These are phyloP conservation scores for Pterophyllum scalare DNA, from an alignment of 2,113 vertebrate species.

Conservation along the genomic window DNA sequence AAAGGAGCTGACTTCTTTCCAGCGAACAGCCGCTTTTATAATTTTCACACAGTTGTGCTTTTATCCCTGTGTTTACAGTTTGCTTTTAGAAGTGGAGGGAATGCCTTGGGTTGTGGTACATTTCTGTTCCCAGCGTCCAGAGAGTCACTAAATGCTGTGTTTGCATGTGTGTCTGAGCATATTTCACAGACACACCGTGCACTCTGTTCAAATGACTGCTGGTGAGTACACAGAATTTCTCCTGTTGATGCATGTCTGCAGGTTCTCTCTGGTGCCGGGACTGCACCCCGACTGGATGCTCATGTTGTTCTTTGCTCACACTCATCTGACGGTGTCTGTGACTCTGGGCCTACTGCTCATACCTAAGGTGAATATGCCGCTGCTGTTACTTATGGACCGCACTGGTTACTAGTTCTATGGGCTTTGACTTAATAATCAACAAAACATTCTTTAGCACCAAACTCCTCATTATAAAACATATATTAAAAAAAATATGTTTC, in stretches of 20 bases:
- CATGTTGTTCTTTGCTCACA: conserved; percentile 95
- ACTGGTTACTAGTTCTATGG: background rate
- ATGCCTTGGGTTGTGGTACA: background rate
- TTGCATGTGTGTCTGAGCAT: background rate
- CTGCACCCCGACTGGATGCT: conserved; percentile 98
- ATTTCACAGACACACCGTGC: background rate
- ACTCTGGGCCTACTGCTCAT: conserved; percentile 92
- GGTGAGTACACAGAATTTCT: background rate
- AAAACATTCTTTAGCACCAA: background rate
- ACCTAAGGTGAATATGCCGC: conserved; percentile 88
- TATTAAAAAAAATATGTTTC: background rate
- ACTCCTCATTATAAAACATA: background rate
- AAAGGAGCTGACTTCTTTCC: background rate
- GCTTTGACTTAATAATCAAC: background rate
- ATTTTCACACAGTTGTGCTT: background rate
- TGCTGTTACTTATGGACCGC: background rate
- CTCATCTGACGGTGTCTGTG: conserved; percentile 96
- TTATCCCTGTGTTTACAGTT: conserved; percentile 11
- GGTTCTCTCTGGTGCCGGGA: conserved; percentile 90
- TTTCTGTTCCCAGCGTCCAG: conserved; percentile 8
- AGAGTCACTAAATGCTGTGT: conserved; percentile 6
- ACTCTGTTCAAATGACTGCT: background rate
- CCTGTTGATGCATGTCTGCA: conserved; percentile 61
- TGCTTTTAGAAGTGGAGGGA: background rate
- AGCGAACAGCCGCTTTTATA: background rate